phyloP scores from a whole-genome alignment of 2,888 invertebrate genomes.

The Gibbula magus region DNA sequence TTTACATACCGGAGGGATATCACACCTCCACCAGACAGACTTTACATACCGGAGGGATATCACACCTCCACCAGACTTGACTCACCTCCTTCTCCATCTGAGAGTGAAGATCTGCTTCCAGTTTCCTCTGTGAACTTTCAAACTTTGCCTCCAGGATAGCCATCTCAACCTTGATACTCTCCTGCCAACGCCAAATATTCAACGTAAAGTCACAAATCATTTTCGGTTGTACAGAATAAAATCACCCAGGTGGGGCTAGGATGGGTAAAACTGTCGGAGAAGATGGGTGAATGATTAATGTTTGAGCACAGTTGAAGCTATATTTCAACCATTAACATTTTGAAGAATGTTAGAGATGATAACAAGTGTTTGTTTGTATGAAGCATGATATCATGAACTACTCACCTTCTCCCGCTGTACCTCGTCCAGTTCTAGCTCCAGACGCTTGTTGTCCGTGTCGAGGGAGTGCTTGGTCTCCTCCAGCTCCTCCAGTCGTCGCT shows the following conservation, averaged over 20 bases:
- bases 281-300: too few relatives aligned
- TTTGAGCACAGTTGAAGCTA: too few relatives aligned
- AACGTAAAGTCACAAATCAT: not conserved
- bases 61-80: too few relatives aligned
- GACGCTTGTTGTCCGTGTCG: conserved; percentile 53
- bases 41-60: too few relatives aligned
- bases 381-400: not conserved
- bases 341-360: too few relatives aligned
- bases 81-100: conserved; percentile 68
- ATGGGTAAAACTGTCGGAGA: too few relatives aligned
- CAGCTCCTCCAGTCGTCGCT: conserved; percentile 53
- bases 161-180: conserved; percentile 71
- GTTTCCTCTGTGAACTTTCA: conserved; percentile 65
- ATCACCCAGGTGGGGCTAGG: too few relatives aligned
- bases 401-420: conserved; percentile 67
- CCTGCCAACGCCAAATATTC: conserved; percentile 47
- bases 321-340: too few relatives aligned
- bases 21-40: too few relatives aligned
- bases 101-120: conserved; percentile 67
- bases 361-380: too few relatives aligned
- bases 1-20: too few relatives aligned
- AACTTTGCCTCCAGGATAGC: conserved; percentile 70
- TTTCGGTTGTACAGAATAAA: not conserved
- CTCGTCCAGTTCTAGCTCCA: conserved; percentile 64
- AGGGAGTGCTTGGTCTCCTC: conserved; percentile 52